Evolutionary conservation across 2,797 vertebrate species (phyloP).

Genomic region (Chromobotia macracanthus): DNA sequence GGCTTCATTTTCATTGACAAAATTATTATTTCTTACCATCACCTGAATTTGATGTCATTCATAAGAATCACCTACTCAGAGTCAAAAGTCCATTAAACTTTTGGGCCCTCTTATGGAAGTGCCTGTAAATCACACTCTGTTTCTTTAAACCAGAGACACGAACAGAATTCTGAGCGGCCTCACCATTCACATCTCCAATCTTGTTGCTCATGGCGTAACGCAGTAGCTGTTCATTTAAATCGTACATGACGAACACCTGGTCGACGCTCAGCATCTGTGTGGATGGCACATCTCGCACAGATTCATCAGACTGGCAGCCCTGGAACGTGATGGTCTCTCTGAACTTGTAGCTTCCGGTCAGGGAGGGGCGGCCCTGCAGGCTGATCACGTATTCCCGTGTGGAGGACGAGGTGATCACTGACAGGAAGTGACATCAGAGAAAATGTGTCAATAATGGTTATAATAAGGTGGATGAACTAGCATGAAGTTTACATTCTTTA

Average conservation of each 20-base stretch:
- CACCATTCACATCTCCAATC: constrained; percentile 84
- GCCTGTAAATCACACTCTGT: too few species aligned
- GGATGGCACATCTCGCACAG: constrained; percentile 55
- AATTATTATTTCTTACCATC: too few species aligned
- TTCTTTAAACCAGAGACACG: not conserved
- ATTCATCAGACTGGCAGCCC: constrained; percentile 78
- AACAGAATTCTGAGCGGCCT: not conserved
- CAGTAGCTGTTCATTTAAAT: constrained; percentile 80
- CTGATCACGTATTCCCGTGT: constrained; percentile 85
- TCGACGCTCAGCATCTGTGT: constrained; percentile 91
- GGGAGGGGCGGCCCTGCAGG: constrained; percentile 71
- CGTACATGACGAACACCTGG: constrained; percentile 90
- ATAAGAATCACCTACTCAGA: too few species aligned
- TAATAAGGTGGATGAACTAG: not conserved
- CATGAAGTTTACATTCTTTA: too few species aligned
- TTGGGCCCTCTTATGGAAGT: too few species aligned
- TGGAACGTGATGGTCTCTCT: constrained; percentile 90
- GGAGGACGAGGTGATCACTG: constrained; percentile 93
- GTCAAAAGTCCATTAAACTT: too few species aligned
- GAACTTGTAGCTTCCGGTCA: constrained; percentile 83
- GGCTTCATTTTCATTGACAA: too few species aligned
- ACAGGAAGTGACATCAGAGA: constrained; percentile 13
- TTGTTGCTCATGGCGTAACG: constrained; percentile 91
- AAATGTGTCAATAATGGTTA: not conserved
- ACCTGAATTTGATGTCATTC: too few species aligned